Evolutionary conservation across 1,140 invertebrate genomes (phyloP).

Genomic region (Atta cephalotes): DNA sequence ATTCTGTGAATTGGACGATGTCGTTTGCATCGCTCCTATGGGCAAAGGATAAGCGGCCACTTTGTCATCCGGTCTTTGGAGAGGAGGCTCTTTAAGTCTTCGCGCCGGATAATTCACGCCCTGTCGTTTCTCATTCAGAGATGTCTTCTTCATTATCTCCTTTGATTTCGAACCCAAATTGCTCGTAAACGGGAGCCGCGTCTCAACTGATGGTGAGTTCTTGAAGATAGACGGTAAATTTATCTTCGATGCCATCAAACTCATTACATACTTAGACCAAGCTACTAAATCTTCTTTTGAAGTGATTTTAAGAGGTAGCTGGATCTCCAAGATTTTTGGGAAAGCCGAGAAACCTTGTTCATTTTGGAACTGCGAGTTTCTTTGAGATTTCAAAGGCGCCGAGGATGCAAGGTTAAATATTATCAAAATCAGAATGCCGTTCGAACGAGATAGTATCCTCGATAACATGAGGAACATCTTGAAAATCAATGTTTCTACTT

Average conservation of each 20-base stretch:
- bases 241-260: slow-evolving; percentile 82
- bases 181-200: not conserved
- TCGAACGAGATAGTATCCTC: slow-evolving; percentile 22
- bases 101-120: slow-evolving; percentile 29
- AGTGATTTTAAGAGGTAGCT: slow-evolving; percentile 78
- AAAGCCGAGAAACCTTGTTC: slow-evolving; percentile 57
- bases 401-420: slow-evolving; percentile 52
- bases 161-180: not conserved
- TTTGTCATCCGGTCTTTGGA: slow-evolving; percentile 1
- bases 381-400: slow-evolving; percentile 38
- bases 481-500: not conserved
- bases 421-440: slow-evolving; percentile 50
- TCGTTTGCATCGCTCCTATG: slow-evolving; percentile 13
- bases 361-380: slow-evolving; percentile 8
- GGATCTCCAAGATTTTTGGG: slow-evolving; percentile 77
- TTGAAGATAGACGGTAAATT: slow-evolving; percentile 78
- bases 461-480: slow-evolving; percentile 53
- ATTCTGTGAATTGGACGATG: not conserved
- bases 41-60: slow-evolving; percentile 41
- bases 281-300: slow-evolving; percentile 80
- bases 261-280: slow-evolving; percentile 82
- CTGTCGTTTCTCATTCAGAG: not conserved
- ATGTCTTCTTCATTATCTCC: slow-evolving; percentile 14
- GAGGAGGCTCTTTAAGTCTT: slow-evolving; percentile 15
- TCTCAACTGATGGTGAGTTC: slow-evolving; percentile 8